These are phyloP conservation scores for Motacilla tschutschensis DNA, from an alignment of 2,113 vertebrate genomes.

Conservation along the genomic window DNA sequence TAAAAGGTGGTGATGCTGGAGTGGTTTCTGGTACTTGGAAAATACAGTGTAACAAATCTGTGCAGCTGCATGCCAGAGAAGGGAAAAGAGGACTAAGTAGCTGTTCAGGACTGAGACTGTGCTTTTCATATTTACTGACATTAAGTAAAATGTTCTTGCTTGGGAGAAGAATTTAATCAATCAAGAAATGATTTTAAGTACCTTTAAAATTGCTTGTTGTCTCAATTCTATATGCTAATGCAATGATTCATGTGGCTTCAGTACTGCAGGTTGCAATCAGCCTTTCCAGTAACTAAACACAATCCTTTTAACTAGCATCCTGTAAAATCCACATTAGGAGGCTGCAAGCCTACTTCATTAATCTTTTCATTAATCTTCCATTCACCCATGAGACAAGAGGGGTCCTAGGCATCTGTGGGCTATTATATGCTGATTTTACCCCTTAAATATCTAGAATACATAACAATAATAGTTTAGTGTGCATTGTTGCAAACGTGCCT, in stretches of 20 bases:
- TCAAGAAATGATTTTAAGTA: conserved; percentile 63
- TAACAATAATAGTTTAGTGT: neutral
- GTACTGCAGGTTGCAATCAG: conserved; percentile 54
- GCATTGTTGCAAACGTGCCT: neutral
- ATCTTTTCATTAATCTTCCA: conserved; percentile 44
- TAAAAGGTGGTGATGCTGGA: neutral
- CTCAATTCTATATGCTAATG: conserved; percentile 56
- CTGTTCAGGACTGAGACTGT: neutral
- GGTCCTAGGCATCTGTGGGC: neutral
- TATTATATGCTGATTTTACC: neutral
- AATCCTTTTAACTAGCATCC: conserved; percentile 41
- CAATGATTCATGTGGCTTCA: conserved; percentile 36
- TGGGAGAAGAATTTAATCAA: conserved; percentile 54
- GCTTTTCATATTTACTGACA: conserved; percentile 36
- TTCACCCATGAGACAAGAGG: conserved; percentile 12
- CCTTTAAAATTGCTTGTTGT: conserved; percentile 42
- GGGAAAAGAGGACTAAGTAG: neutral
- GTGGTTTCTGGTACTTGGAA: neutral
- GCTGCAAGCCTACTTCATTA: conserved; percentile 38
- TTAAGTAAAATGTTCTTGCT: conserved; percentile 41
- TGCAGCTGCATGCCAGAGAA: neutral
- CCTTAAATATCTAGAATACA: neutral
- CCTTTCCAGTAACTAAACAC: conserved; percentile 49
- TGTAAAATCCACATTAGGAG: conserved; percentile 52
- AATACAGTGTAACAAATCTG: neutral